Base-by-base conservation (phyloP, 2,113 vertebrate species). In the Opisthocomus hoazin region DNA sequence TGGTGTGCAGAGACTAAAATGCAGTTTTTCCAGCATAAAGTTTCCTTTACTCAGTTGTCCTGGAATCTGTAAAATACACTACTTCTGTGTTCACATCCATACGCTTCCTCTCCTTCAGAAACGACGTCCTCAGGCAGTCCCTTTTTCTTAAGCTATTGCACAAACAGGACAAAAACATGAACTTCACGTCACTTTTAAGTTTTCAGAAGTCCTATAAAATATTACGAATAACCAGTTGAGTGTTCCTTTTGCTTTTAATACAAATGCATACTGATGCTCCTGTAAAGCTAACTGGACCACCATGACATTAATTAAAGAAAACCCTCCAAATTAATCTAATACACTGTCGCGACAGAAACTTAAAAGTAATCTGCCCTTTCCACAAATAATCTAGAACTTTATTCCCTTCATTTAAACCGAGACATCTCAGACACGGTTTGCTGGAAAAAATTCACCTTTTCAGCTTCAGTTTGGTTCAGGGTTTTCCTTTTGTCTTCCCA, bases 101-200 rank as follows among this genome's bases (percentile, higher is more conserved):
- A 74, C 0, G 24, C 17, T 41, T 90, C 39, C 27, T 48, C 13
- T 86, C 39, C 50, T 60, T 85, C 70, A 71, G 37, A 87, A 71
- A 60, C 0, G 0, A 46, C 0, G 12, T 60, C 74, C 53, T 75
- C 48, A 27, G 17, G 41, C 43, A 57, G 48, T 12, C 34, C 43
- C 61, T 85, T 71, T 43, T 45, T 82, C 70, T 60, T n/a, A 75
- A 75, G 24, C 11, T 87, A 29, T 34, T 34, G 48, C 11, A 32
- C 0, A 0, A 41, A 88, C 84, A 68, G 17, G 17, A 81, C 30
- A 68, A 79, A 82, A 46, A 45, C 15, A 69, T 36, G 32, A 87
- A 57, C 57, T 37, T 54, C 15, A 29, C 0, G 0, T 24, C 34
- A 86, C 34, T 74, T 60, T 11, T 5, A 79, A 24, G 36, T 45